Base-by-base conservation (phyloP, 2,113 vertebrate species). In the Perca schrenkii region DNA sequence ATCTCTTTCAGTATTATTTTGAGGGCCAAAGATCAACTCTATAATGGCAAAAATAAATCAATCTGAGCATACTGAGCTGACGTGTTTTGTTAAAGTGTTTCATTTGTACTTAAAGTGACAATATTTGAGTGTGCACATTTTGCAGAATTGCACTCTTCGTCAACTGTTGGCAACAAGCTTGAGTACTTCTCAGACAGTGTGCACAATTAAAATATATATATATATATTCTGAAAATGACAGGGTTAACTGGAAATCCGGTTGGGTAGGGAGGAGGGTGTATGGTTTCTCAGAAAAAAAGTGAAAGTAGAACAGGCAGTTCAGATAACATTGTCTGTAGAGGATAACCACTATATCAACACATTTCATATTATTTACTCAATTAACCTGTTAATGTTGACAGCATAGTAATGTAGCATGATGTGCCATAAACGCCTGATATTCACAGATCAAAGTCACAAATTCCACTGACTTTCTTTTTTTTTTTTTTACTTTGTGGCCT, bases 201-300 rank as follows among this genome's bases (percentile, higher is more conserved):
- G 72, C 13, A 50, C 19, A 14, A 13, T 31, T 28, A 12, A 8
- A n/a, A n/a, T n/a, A n/a, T n/a, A n/a, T n/a, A n/a, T n/a, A n/a
- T n/a, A n/a, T n/a, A n/a, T n/a, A n/a, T 31, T 34, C 14, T 56
- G 47, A 21, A 46, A 71, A 65, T 68, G 2, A 68, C 28, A 66
- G 22, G n/a, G 19, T 73, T 77, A 11, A 68, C 53, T 75, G 57
- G 46, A 87, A 83, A 63, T 73, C 64, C 8, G 53, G 8, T 71
- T 49, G 1, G n/a, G 1, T 8, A 64, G 25, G 40, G 14, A 40
- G 19, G 34, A 36, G 3, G 28, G 31, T 63, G 43, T 31, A 1
- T 67, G 57, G 40, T 77, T 87, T 83, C 67, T 57, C 28, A 2
- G 22, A 17, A 31, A 16, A 69, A 69, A 87, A 80, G 62, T 73